phyloP scores from a whole-genome alignment of 2,888 invertebrate species.

The Synanthedon andrenaeformis region DNA sequence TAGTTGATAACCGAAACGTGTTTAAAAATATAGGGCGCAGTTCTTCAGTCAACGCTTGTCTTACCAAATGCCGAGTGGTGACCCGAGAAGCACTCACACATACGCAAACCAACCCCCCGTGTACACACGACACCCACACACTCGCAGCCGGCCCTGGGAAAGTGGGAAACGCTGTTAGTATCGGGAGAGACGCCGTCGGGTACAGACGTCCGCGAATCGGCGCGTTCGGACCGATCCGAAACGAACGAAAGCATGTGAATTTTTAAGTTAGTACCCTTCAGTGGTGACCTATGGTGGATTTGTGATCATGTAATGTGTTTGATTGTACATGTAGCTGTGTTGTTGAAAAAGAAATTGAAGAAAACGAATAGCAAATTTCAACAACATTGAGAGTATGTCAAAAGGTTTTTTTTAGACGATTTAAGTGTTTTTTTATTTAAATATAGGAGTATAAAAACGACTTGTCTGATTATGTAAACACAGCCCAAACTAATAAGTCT shows the following conservation, averaged over 20 bases:
- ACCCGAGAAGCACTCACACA: conserved; percentile 49
- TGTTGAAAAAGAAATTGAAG: not conserved
- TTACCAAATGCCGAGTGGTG: conserved; percentile 52
- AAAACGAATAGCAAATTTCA: no score
- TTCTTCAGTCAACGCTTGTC: conserved; percentile 39
- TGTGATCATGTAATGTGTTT: not conserved
- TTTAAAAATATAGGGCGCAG: conserved; percentile 40
- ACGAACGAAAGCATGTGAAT: conserved; percentile 8
- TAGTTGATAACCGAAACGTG: no score
- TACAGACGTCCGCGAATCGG: conserved; percentile 9
- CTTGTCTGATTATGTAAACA: no score
- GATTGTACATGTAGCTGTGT: not conserved
- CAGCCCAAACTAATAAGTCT: no score
- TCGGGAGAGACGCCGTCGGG: conserved; percentile 21
- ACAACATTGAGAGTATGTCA: no score
- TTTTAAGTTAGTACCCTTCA: conserved; percentile 1
- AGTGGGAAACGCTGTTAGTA: conserved; percentile 16
- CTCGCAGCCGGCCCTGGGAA: conserved; percentile 14
- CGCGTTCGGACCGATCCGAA: not conserved
- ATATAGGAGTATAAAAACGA: no score
- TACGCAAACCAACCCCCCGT: conserved; percentile 23
- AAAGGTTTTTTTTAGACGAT: no score
- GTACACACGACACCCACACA: conserved; percentile 16
- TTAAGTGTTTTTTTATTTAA: no score
- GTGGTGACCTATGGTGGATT: not conserved